A percentile compares a stretch with the other conserved stretches of the same genome.
phyloP scores from a whole-genome alignment of 2,797 vertebrate genomes.

The Pachyuromys duprasi region DNA sequence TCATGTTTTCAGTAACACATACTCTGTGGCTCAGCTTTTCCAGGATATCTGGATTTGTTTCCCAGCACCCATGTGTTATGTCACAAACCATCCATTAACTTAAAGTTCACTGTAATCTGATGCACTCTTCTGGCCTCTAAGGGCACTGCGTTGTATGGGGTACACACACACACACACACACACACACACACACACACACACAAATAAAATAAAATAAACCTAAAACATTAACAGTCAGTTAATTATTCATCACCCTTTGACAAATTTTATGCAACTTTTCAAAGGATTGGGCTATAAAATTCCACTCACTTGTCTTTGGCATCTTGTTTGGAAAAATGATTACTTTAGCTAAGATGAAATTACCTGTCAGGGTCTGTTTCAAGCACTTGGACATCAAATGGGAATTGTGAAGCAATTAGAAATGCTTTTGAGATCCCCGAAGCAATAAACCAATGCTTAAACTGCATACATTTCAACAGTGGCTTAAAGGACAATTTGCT shows the following conservation, averaged over 20 bases:
- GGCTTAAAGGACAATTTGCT: slow-evolving; percentile 51
- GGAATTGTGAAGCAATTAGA: slow-evolving; percentile 68
- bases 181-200: not conserved
- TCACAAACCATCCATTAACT: not conserved
- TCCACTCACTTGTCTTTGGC: not conserved
- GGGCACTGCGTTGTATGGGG: too few relatives aligned
- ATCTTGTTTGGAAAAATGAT: slow-evolving; percentile 58
- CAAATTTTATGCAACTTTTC: slow-evolving; percentile 58
- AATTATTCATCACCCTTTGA: slow-evolving; percentile 5
- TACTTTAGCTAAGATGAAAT: slow-evolving; percentile 69
- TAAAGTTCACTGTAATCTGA: not conserved
- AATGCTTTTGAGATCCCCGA: slow-evolving; percentile 65
- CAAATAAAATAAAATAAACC: not conserved
- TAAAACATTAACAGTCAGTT: not conserved
- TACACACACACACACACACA: not conserved
- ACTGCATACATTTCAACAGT: slow-evolving; percentile 61
- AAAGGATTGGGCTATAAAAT: slow-evolving; percentile 60
- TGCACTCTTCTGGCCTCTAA: not conserved
- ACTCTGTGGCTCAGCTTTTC: not conserved
- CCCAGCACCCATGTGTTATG: not conserved
- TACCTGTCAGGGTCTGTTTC: slow-evolving; percentile 57
- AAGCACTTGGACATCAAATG: slow-evolving; percentile 57
- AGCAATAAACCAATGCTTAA: slow-evolving; percentile 61
- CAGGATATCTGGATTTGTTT: not conserved
- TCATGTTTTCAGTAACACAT: not conserved